These are phyloP conservation scores for Cheirogaleus major DNA, from an alignment of 2,797 vertebrate species.

Conservation along the genomic window DNA sequence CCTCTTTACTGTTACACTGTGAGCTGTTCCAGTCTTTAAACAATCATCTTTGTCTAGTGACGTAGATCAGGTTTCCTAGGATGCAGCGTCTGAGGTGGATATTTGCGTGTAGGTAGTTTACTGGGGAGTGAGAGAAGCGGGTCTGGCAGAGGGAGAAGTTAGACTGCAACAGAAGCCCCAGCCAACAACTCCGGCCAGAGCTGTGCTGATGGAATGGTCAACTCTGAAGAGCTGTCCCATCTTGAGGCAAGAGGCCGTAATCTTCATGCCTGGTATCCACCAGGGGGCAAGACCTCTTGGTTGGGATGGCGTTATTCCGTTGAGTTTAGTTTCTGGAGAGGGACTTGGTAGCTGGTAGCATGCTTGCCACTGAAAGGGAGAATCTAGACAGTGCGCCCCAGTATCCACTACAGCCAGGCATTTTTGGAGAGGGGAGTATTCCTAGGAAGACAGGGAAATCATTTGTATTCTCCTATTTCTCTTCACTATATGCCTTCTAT, in stretches of 20 bases:
- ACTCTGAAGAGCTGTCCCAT: not conserved
- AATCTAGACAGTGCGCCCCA: not conserved
- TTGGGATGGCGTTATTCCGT: fast-evolving
- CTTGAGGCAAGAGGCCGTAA: not conserved
- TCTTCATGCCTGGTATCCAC: not conserved
- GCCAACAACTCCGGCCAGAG: not conserved
- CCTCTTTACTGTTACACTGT: not conserved
- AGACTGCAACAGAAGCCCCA: not conserved
- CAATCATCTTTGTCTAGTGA: not conserved
- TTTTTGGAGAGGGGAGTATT: not conserved
- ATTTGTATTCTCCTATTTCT: not conserved
- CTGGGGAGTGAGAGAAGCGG: not conserved
- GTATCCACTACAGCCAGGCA: not conserved
- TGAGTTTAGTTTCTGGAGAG: not conserved
- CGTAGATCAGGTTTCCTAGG: not conserved
- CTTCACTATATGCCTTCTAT: not conserved
- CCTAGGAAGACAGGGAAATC: not conserved
- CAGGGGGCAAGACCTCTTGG: fast-evolving
- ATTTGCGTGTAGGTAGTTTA: not conserved
- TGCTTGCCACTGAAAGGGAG: not conserved
- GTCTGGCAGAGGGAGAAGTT: not conserved
- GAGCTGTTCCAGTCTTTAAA: not conserved
- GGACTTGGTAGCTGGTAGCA: not conserved
- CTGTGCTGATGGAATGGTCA: not conserved
- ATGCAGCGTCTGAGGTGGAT: not conserved